Conservation (phyloP, 1,140 invertebrate genomes). For the Drosophila insularis region DNA sequence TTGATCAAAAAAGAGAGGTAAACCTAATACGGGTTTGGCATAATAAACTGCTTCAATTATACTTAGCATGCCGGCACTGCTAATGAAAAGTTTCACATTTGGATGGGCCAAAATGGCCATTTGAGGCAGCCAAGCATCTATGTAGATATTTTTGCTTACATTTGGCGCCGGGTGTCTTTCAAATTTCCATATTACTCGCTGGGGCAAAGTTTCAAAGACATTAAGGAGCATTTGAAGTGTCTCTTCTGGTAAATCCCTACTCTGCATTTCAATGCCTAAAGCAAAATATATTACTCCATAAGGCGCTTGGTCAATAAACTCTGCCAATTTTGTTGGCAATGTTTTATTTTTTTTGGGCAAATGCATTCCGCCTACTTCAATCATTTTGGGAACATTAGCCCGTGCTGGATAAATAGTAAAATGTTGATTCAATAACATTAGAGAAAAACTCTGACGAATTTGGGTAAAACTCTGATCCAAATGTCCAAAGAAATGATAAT, state of each 20-base stretch:
- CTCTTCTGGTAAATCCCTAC: constrained; percentile 83
- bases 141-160: constrained; percentile 85
- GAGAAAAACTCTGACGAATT: constrained; percentile 44
- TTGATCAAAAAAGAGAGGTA: constrained; percentile 88
- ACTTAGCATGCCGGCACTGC: constrained; percentile 88
- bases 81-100: constrained; percentile 87
- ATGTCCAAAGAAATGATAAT: constrained; percentile 61
- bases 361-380: constrained; percentile 76
- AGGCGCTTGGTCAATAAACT: constrained; percentile 83
- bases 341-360: constrained; percentile 82
- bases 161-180: constrained; percentile 84
- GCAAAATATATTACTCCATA: constrained; percentile 85
- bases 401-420: constrained; percentile 57
- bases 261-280: constrained; percentile 85
- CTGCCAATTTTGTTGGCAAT: constrained; percentile 80
- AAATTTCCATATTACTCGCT: constrained; percentile 88
- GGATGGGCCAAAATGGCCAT: constrained; percentile 87
- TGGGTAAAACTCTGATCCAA: constrained; percentile 36
- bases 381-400: constrained; percentile 56
- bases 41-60: constrained; percentile 87
- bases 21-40: constrained; percentile 87
- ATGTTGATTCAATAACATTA: constrained; percentile 69
- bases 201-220: constrained; percentile 84
- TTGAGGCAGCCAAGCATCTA: constrained; percentile 87
- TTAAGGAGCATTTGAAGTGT: constrained; percentile 84